phyloP scores from a whole-genome alignment of 2,888 invertebrate species.

The Carabus problematicus region DNA sequence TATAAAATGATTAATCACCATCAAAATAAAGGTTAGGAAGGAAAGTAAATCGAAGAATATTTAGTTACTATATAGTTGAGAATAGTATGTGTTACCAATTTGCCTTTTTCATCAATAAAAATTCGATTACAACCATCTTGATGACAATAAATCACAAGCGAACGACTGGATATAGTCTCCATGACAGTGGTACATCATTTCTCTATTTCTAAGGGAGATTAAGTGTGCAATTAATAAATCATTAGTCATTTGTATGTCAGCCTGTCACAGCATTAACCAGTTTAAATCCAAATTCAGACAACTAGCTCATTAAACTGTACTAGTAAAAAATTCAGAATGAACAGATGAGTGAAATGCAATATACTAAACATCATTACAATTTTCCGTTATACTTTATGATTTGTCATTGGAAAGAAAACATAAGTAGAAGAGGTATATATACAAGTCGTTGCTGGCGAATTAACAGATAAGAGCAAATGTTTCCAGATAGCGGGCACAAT shows the following conservation, averaged over 20 bases:
- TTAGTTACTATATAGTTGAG: too few relatives aligned
- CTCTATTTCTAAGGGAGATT: conserved; percentile 39
- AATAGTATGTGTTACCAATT: too few relatives aligned
- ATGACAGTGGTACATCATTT: conserved; percentile 37
- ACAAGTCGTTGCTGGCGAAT: too few relatives aligned
- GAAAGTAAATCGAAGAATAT: neutral
- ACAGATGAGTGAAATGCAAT: too few relatives aligned
- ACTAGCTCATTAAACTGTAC: neutral
- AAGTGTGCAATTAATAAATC: conserved; percentile 37
- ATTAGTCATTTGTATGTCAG: conserved; percentile 33
- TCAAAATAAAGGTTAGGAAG: neutral
- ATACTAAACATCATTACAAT: too few relatives aligned
- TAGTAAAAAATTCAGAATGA: neutral
- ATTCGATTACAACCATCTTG: too few relatives aligned
- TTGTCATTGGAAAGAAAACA: too few relatives aligned
- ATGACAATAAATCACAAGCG: conserved; percentile 23
- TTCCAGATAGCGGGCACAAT: conserved; percentile 9
- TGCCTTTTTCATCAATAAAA: too few relatives aligned
- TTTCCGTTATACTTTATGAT: too few relatives aligned
- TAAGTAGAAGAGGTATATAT: too few relatives aligned
- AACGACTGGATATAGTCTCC: conserved; percentile 14
- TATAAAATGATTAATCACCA: too few relatives aligned
- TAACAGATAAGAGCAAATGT: too few relatives aligned
- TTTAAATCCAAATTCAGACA: neutral
- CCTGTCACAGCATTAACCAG: neutral